Conservation (phyloP, 2,113 vertebrate genomes). For the Thalassarche chlororhynchos region DNA sequence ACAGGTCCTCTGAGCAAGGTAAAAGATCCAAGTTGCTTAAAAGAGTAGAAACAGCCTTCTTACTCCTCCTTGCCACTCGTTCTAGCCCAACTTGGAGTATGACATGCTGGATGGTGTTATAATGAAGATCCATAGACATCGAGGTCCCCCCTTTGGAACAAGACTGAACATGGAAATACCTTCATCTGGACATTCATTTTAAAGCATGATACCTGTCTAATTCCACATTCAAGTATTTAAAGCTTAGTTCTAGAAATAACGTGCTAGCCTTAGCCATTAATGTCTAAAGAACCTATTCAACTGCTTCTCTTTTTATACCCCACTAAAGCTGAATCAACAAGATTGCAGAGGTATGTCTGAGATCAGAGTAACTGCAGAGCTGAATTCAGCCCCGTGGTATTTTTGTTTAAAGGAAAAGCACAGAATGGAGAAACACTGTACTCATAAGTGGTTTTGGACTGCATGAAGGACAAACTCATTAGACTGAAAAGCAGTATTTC, state of each 20-base stretch:
- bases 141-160: not conserved
- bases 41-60: not conserved
- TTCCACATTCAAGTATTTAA: not conserved
- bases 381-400: conserved; percentile 12
- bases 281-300: not conserved
- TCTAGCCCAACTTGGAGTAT: not conserved
- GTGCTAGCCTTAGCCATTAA: not conserved
- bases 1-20: not conserved
- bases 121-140: not conserved
- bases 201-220: not conserved
- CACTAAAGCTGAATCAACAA: conserved; percentile 12
- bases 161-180: not conserved
- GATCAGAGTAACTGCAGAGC: conserved; percentile 5
- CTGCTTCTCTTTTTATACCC: not conserved
- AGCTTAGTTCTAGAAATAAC: not conserved
- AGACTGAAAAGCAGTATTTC: not conserved
- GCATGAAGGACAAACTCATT: not conserved
- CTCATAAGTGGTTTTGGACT: not conserved
- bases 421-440: not conserved
- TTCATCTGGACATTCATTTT: not conserved
- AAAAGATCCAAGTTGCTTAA: not conserved
- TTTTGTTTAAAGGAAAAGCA: conserved; percentile 8
- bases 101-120: not conserved
- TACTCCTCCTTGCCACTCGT: not conserved
- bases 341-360: not conserved